phyloP scores from a whole-genome alignment of 2,797 vertebrate species.

The Tarsius wallacei region DNA sequence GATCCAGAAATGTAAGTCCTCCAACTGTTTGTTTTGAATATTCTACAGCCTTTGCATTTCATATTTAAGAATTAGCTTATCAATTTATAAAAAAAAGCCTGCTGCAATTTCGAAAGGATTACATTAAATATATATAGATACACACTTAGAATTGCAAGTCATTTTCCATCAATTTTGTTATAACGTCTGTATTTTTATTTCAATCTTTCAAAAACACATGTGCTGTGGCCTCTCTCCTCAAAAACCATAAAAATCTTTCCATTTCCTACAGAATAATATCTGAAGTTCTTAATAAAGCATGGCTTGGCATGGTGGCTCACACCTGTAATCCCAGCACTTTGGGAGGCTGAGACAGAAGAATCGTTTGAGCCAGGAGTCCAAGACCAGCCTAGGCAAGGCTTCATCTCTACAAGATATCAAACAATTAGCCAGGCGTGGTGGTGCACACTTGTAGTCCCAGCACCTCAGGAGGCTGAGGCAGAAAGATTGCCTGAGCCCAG shows the following conservation, averaged over 20 bases:
- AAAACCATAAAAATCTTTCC: not conserved
- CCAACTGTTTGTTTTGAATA: not conserved
- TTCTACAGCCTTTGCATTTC: not conserved
- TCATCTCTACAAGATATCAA: too few relatives aligned
- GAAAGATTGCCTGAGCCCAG: too few relatives aligned
- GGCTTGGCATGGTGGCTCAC: too few relatives aligned
- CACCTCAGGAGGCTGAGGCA: too few relatives aligned
- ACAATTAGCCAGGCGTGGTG: too few relatives aligned
- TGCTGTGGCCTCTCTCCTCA: not conserved
- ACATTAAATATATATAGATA: not conserved
- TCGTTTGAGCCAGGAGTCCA: too few relatives aligned
- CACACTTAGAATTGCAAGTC: not conserved
- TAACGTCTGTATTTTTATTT: slow-evolving; percentile 47
- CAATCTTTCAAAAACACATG: slow-evolving; percentile 26
- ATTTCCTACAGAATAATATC: not conserved
- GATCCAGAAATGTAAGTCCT: not conserved
- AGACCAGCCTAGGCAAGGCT: too few relatives aligned
- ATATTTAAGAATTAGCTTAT: slow-evolving; percentile 41
- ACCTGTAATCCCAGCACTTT: too few relatives aligned
- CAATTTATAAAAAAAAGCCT: not conserved
- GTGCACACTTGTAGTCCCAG: too few relatives aligned
- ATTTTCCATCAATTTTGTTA: not conserved
- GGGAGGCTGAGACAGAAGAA: too few relatives aligned
- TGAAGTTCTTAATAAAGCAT: slow-evolving; percentile 38
- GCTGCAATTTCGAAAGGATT: slow-evolving; percentile 12